Evolutionary conservation across 2,888 invertebrate genomes (phyloP).

Genomic region (Meganola albula): DNA sequence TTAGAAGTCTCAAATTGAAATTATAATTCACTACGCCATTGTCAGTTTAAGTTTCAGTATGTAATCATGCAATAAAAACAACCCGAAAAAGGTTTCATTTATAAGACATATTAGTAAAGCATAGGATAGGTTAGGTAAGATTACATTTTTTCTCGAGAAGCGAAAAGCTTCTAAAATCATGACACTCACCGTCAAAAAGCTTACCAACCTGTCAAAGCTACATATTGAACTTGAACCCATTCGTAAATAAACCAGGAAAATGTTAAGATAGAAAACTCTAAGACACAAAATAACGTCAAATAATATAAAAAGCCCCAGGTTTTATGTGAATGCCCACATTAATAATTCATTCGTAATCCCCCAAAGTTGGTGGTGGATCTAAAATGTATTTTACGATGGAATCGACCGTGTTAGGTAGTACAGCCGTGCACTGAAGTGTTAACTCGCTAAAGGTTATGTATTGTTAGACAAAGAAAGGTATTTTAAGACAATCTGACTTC

Average conservation of each 20-base stretch:
- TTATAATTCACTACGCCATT: too few relatives aligned
- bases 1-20: too few relatives aligned
- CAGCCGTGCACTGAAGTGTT: constrained; percentile 30
- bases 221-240: constrained; percentile 23
- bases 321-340: constrained; percentile 63
- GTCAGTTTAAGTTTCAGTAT: too few relatives aligned
- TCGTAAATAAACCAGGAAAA: constrained; percentile 30
- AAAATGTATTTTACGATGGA: constrained; percentile 59
- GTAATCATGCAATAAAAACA: too few relatives aligned
- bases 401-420: constrained; percentile 35
- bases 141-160: too few relatives aligned
- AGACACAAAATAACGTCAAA: constrained; percentile 37
- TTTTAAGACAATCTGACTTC: constrained; percentile 2
- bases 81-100: too few relatives aligned
- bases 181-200: constrained; percentile 17
- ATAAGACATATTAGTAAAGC: too few relatives aligned
- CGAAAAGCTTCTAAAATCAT: too few relatives aligned
- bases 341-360: constrained; percentile 72
- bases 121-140: too few relatives aligned
- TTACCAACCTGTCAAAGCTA: constrained; percentile 28
- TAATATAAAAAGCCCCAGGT: constrained; percentile 47
- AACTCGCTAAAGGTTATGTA: constrained; percentile 25
- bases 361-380: constrained; percentile 49
- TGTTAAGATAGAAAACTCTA: constrained; percentile 22
- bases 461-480: too few relatives aligned